Base-by-base conservation (phyloP, 2,113 vertebrate genomes). In the Centrocercus urophasianus region DNA sequence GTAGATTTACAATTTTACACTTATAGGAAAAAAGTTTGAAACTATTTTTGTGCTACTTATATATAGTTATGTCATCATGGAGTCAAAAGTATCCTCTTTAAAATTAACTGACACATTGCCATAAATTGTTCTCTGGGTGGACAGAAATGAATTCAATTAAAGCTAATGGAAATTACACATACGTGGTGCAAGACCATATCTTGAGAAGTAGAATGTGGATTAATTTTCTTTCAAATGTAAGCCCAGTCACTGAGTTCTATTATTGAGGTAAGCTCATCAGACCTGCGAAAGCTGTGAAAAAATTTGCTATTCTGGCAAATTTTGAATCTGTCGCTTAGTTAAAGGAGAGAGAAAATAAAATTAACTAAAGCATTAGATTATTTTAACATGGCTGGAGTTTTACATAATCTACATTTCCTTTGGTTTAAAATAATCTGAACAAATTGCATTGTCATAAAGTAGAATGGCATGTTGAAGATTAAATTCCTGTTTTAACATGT, bases 141-240 rank as follows among this genome's bases (percentile, higher is more conserved):
- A 45, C 81, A 86, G 83, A 82, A 89, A 83, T 5, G 5, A 67
- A 56, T 93, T 89, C 74, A 91, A 73, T 87, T 92, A 88, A 83
- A 78, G 42, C 34, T 88, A 77, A 93, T 75, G 74, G 93, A 86
- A 87, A 83, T 65, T 91, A 34, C 43, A 81, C 52, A 88, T 90
- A 16, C 60, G 32, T 83, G 64, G 12, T n/a, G 54, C 22, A 59
- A 93, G 32, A 71, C 30, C 54, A 9, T 78, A 83, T 61, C 52
- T 89, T 40, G 50, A 88, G 64, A 81, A 74, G 43, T 3, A 54
- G n/a, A 54, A 36, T 38, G 36, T 48, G 30, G 38, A 91, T 67
- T 71, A 90, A 78, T 42, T 71, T 71, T 14, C 28, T 69, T 90
- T 56, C 54, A 79, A 70, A 61, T 74, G 67, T 83, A 90, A 92